Base-by-base conservation (phyloP, 2,888 invertebrate genomes). In the Apamea monoglypha region DNA sequence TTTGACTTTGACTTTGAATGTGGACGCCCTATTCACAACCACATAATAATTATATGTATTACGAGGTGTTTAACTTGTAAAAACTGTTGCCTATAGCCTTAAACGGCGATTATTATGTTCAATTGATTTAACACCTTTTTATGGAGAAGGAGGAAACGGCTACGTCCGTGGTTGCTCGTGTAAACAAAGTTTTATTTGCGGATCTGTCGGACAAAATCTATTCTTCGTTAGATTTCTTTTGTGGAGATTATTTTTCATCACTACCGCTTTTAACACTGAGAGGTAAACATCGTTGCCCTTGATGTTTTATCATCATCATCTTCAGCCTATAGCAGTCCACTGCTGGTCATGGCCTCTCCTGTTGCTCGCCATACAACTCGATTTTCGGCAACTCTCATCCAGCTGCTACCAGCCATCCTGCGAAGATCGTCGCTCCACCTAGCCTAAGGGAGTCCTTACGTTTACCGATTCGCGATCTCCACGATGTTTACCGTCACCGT, bases 61-160 rank as follows among this genome's bases (percentile, higher is more conserved):
- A 4, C 16, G 47, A 47, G 47, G 25, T 36, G 12, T 36, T 25
- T 16, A 16, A 40, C 16, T 40, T 25, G 66, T 40, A 40, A 67
- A 67, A 67, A n/a, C 16, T 67, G n/a, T 16, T n/a, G 7, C 36
- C 50, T 16, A 32, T 63, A 64, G 18, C 50, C 10, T 25, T 25
- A 44, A 63, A 29, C 25, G 18, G 50, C 18, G 18, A 44, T 18
- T 6, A 64, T 44, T 64, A 64, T 53, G 25, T 78, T 50, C 14
- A 40, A 78, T 77, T 64, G 40, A n/a, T 63, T 78, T 29, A 77
- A 78, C 18, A 40, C 47, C 12, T 29, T 25, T 25, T 10, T n/a
- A 74, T 25, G 36, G 8, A 2, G 10, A 40, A 36, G 29, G 4
- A 47, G 76, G 79, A 78, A 53, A 32, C 29, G 21, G 77, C 14